Base-by-base conservation (phyloP, 92 coral and sea anemone species). In the Micromussa lordhowensis region DNA sequence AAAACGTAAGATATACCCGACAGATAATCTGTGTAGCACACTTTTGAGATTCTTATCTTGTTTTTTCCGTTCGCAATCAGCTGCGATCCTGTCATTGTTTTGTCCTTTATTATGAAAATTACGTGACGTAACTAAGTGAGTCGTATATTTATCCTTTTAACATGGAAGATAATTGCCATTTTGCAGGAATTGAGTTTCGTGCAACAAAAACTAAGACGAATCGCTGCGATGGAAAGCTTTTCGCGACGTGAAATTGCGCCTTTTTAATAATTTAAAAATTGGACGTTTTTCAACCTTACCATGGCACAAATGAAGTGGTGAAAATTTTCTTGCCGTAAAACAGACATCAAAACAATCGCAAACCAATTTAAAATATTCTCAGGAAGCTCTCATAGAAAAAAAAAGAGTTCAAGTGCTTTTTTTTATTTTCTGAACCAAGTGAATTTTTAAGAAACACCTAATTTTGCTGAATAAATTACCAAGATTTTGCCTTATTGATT, bases 51-150 rank as follows among this genome's bases (percentile, higher is more conserved):
- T 59, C 10, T 35, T 38, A 19, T n/a, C 31, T 34, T 38, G 19
- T 81, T 82, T 24, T 44, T 82, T 81, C 64, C 59, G 36, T 1
- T 66, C 17, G 16, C 10, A 28, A 40, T 57, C 85, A 82, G 85
- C 85, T 66, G 85, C 44, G 44, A 2, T 57, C 7, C 49, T 1
- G 21, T 32, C 40, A 48, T 2, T 82, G 34, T 82, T 83, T 49
- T 49, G 48, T 19, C 29, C 22, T 13, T 61, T 61, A 30, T 83
- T 51, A 51, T 83, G 66, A 28, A 31, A 81, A 66, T 28, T 82
- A 68, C 28, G 40, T 40, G n/a, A 66, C 61, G 58, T 82, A 73
- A 44, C 58, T 66, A 82, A 82, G 76, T 68, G 18, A 82, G 18
- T 44, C 77, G 28, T 22, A 16, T 40, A 5, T 26, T 61, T 40